A percentile compares a stretch with the other conserved stretches of the same genome.
Conservation (phyloP, 2,797 vertebrate species). For the Taeniopygia guttata region DNA sequence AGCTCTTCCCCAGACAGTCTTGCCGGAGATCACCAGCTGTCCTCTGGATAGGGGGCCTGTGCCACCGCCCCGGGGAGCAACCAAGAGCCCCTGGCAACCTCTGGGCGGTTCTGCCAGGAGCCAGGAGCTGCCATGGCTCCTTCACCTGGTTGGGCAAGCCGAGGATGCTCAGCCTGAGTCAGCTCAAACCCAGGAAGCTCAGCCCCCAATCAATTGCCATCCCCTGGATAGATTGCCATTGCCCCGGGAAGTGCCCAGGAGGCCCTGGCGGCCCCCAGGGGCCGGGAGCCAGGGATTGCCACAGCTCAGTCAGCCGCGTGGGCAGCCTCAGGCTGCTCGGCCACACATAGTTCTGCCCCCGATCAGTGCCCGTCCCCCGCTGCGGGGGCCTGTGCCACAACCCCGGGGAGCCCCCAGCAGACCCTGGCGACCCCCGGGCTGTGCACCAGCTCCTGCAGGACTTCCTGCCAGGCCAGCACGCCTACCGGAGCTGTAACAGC, state of each 20-base stretch:
- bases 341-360: neutral
- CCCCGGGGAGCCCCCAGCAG: neutral
- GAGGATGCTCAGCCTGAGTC: neutral
- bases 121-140: neutral
- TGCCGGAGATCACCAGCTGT: accelerated
- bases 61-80: accelerated
- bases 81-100: accelerated
- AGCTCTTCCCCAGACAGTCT: neutral
- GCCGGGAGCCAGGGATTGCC: neutral
- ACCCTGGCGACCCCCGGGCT: neutral
- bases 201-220: no score
- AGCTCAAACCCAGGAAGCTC: neutral
- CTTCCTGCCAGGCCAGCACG: accelerated
- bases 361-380: accelerated
- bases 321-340: neutral
- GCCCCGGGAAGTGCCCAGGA: accelerated
- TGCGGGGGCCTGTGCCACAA: neutral
- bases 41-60: accelerated
- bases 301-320: accelerated
- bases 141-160: neutral
- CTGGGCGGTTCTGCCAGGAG: accelerated
- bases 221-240: accelerated
- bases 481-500: accelerated
- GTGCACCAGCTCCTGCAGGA: neutral
- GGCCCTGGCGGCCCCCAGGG: neutral